Evolutionary conservation across 2,113 vertebrate genomes (phyloP), one percentile per base, ranked within the genome.

Genomic region (Gasterosteus nipponicus): DNA sequence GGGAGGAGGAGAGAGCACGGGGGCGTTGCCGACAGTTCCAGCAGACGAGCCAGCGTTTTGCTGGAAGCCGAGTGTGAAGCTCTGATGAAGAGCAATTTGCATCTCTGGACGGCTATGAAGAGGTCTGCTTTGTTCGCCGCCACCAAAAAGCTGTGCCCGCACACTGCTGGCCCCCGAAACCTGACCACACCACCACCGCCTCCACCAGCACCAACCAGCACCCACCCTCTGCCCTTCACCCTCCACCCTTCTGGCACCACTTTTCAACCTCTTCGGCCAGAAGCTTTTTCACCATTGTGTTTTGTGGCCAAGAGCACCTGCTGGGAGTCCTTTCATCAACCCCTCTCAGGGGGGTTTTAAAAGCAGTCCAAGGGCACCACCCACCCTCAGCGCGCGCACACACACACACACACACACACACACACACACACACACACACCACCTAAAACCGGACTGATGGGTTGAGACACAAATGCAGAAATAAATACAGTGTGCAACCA

Each of bases 81-180:
- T 91, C 93, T 93, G 88, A 92, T 91, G 89, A 92, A 88, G 86
- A 91, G 86, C 80, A 87, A 93, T 93, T 94, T 94, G 92, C 92
- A 93, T 93, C 88, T 93, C 89, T 90, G 92, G 92, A 90, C 82
- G 83, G 79, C 81, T 77, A 82, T 89, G 89, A 91, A 93, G 92
- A 92, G 91, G 82, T 82, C 15, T 57, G 80, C 84, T 91, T 94
- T 94, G 91, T 93, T 84, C 64, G 0, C 39, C 41, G 68, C 81
- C 83, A 86, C 81, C 62, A 70, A 86, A 90, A 82, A 78, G 81
- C 85, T 44, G 69, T 86, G 88, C 83, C 78, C 44, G 70, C 91
- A 87, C 82, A 80, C 80, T 87, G 81, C 83, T 79, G 73, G 70
- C 66, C 82, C 22, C 66, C 62, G 46, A 81, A 89, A 72, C 83